Evolutionary conservation across 1,140 invertebrate species (phyloP).

Genomic region (Ceratosolen fusciceps): DNA sequence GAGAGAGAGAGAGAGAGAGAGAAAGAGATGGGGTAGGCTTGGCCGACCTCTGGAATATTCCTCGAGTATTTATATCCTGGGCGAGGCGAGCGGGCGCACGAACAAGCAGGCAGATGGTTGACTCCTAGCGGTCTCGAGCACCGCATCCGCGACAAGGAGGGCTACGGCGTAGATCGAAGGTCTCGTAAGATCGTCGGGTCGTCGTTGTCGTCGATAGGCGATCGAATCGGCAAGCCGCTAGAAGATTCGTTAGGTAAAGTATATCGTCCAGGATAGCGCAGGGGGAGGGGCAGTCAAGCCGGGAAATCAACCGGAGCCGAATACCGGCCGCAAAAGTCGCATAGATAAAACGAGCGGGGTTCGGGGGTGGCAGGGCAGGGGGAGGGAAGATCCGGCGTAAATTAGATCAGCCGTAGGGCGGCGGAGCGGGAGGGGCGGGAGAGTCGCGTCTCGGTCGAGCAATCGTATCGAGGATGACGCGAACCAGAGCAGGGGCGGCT

Average conservation of each 20-base stretch:
- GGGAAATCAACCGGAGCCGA: no score
- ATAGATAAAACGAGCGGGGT: no score
- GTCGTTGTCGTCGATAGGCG: neutral
- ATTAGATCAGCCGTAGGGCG: neutral
- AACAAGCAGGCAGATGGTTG: no score
- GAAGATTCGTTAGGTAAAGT: no score
- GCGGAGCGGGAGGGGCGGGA: no score
- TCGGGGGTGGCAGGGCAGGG: neutral
- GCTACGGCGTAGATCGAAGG: neutral
- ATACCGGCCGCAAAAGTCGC: no score
- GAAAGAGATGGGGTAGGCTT: no score
- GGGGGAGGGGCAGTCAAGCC: neutral
- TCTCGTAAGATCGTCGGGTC: neutral
- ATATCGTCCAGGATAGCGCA: no score
- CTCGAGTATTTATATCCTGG: constrained; percentile 29
- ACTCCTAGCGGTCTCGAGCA: neutral
- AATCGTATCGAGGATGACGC: neutral
- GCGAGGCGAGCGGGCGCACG: neutral
- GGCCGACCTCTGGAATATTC: constrained; percentile 15
- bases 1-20: no score
- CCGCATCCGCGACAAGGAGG: neutral
- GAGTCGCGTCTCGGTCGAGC: neutral
- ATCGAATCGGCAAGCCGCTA: no score
- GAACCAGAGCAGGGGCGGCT: neutral
- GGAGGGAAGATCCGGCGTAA: neutral